Conservation (phyloP, 2,888 invertebrate species). For the Eristalinus sepulchralis region DNA sequence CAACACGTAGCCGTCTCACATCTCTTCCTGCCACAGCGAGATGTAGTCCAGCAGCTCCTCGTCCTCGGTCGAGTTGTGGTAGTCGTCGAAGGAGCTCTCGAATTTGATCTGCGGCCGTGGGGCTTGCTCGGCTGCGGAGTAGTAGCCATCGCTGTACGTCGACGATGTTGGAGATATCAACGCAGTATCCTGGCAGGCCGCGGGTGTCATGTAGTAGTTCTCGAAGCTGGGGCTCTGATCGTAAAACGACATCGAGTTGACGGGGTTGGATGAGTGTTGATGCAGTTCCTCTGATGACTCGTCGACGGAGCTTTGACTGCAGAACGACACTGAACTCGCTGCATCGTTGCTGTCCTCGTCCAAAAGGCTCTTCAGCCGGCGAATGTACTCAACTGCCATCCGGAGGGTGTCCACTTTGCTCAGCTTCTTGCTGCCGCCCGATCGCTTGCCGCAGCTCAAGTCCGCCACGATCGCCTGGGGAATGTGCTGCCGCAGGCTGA, state of each 20-base stretch:
- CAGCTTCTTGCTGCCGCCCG: conserved; percentile 88
- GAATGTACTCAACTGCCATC: conserved; percentile 94
- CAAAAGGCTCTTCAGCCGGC: conserved; percentile 86
- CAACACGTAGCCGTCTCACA: conserved; percentile 58
- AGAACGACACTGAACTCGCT: conserved; percentile 74
- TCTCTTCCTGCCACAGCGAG: conserved; percentile 79
- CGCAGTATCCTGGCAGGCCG: conserved; percentile 58
- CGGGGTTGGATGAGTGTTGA: conserved; percentile 46
- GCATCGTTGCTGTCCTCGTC: conserved; percentile 82
- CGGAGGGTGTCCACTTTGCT: conserved; percentile 94
- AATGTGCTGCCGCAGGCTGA: conserved; percentile 92
- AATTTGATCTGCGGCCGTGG: conserved; percentile 74
- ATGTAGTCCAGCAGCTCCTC: conserved; percentile 90
- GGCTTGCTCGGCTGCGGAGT: conserved; percentile 68
- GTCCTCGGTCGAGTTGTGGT: conserved; percentile 88
- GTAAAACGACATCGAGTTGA: conserved; percentile 81
- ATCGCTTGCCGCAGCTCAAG: conserved; percentile 85
- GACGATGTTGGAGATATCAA: conserved; percentile 75
- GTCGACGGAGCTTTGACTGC: conserved; percentile 55
- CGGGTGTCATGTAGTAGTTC: conserved; percentile 44
- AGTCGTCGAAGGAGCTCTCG: conserved; percentile 86
- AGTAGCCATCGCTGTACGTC: conserved; percentile 71
- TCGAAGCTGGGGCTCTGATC: conserved; percentile 48
- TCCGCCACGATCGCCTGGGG: conserved; percentile 90
- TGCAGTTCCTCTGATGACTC: conserved; percentile 72